Evolutionary conservation across 2,113 vertebrate genomes (phyloP), one percentile per base, ranked within the genome.

Genomic region (Tragelaphus strepsiceros): DNA sequence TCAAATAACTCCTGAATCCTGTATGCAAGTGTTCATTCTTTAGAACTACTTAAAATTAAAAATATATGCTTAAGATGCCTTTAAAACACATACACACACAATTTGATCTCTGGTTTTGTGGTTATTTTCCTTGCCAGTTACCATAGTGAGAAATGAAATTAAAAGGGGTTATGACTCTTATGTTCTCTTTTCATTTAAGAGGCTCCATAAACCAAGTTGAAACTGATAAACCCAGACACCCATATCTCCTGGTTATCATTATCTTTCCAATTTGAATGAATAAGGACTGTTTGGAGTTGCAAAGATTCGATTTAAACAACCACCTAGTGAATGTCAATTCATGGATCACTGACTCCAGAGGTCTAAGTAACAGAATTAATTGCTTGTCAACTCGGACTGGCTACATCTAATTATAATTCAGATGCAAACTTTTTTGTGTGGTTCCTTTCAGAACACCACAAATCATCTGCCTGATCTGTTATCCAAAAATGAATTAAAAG

Each of bases 241-340:
- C 39, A 1, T 93, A 96, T 87, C 86, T 97, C 91, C 90, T 95
- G 78, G 93, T 96, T 74, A 92, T 96, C 11, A 97, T 84, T 93
- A 96, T 81, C 84, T 97, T 98, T 97, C 94, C 96, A 90, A 94
- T 91, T 97, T 98, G 98, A 98, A 98, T 98, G 89, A 98, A 58
- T 88, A 98, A 96, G 88, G 93, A 96, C 94, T 92, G 86, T 32
- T 74, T 83, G 21, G 93, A 96, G 59, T 97, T 98, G 97, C 97
- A 91, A 98, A 97, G 92, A 97, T 97, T 93, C 97, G 90, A 96
- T 98, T 93, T 97, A 98, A 98, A 98, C 19, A 53, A 93, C 98
- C 67, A 94, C 95, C 92, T 91, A 96, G 97, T 97, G 98, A 98
- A 98, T 98, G 87, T 1, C 71, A 67, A 82, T 97, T 98, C 97